These are phyloP conservation scores for Myotis myotis DNA, from an alignment of 2,797 vertebrate genomes.

Conservation along the genomic window DNA sequence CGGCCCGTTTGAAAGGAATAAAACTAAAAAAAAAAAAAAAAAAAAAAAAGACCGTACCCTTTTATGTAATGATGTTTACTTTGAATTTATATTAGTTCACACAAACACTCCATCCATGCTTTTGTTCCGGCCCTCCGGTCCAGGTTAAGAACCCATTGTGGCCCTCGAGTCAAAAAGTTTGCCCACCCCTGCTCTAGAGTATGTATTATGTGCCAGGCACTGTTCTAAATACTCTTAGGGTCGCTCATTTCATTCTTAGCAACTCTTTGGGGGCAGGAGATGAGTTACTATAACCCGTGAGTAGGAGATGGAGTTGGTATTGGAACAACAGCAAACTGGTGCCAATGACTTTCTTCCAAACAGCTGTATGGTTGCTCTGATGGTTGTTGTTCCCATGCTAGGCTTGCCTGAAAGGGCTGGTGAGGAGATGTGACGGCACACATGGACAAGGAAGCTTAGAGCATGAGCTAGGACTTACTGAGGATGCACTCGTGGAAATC, in stretches of 20 bases:
- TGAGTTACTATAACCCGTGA: not conserved
- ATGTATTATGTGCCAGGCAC: not conserved
- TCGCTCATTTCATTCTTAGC: not conserved
- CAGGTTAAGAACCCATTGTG: too few relatives aligned
- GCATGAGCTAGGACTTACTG: not conserved
- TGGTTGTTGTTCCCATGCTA: not conserved
- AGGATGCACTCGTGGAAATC: not conserved
- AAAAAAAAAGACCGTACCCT: too few relatives aligned
- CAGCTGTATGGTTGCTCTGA: not conserved
- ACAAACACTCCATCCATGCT: too few relatives aligned
- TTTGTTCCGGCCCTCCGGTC: too few relatives aligned
- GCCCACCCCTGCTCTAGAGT: too few relatives aligned
- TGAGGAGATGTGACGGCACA: not conserved
- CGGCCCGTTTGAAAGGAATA: too few relatives aligned
- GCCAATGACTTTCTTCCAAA: not conserved
- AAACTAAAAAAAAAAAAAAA: too few relatives aligned
- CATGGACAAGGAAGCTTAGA: not conserved
- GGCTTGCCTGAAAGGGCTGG: not conserved
- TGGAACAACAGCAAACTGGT: not conserved
- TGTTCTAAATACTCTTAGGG: not conserved
- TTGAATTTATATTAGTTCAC: too few relatives aligned
- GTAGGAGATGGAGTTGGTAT: not conserved
- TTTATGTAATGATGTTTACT: too few relatives aligned
- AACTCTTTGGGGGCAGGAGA: not conserved
- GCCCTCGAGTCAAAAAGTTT: too few relatives aligned